phyloP scores from a whole-genome alignment of 2,113 vertebrate species.

The Pseudopodoces humilis region DNA sequence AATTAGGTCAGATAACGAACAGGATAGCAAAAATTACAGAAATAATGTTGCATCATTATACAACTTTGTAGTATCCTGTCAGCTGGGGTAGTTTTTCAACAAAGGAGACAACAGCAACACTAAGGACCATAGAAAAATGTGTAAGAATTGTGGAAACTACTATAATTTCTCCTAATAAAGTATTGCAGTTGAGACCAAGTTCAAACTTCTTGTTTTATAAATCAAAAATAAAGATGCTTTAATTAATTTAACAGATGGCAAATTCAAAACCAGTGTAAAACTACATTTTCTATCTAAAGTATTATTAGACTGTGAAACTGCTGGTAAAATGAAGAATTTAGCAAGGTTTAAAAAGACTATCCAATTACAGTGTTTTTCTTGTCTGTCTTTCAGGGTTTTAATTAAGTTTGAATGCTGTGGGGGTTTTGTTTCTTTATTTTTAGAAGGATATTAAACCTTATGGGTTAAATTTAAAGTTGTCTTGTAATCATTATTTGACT shows the following conservation, averaged over 20 bases:
- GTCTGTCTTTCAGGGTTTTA: conserved; percentile 13
- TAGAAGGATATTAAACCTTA: neutral
- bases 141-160: neutral
- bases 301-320: conserved; percentile 9
- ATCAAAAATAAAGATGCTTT: neutral
- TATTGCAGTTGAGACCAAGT: neutral
- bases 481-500: neutral
- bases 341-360: neutral
- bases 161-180: neutral
- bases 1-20: neutral
- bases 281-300: neutral
- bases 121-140: neutral
- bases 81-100: neutral
- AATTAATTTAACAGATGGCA: conserved; percentile 48
- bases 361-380: neutral
- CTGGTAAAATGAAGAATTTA: conserved; percentile 3
- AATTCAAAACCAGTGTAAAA: neutral
- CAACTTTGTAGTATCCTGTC: neutral
- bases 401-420: neutral
- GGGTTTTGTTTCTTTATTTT: neutral
- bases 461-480: neutral
- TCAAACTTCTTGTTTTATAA: neutral
- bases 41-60: neutral
- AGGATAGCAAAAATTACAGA: neutral
- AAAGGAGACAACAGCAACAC: accelerated